A percentile compares a stretch with the other conserved stretches of the same genome.
Evolutionary conservation across 2,113 vertebrate species (phyloP).

Genomic region (Neodon shergylaensis): DNA sequence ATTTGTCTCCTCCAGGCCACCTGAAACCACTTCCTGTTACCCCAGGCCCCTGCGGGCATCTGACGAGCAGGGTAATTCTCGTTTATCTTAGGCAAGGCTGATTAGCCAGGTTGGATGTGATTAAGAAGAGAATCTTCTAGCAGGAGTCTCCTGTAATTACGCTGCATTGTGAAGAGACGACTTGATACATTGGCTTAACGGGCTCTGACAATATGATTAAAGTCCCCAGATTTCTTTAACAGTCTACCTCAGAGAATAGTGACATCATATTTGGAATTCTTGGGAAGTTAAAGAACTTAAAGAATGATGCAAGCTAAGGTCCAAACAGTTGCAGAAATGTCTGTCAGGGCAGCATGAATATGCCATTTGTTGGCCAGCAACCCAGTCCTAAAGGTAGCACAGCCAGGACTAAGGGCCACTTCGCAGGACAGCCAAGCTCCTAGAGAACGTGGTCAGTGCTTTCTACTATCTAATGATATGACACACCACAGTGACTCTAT

Average conservation of each 20-base stretch:
- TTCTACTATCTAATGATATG: rapidly evolving
- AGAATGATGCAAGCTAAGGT: background rate
- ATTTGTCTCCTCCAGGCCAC: conserved; percentile 60
- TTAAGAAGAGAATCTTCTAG: conserved; percentile 66
- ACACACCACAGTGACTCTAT: rapidly evolving
- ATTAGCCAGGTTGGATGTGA: conserved; percentile 67
- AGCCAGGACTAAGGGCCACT: rapidly evolving
- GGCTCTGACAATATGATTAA: conserved; percentile 82
- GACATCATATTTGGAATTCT: conserved; percentile 26
- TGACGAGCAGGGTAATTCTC: conserved; percentile 74
- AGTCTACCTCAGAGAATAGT: conserved; percentile 42
- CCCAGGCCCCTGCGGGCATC: conserved; percentile 69
- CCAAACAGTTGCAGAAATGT: background rate
- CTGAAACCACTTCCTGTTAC: conserved; percentile 66
- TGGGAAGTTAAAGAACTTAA: background rate
- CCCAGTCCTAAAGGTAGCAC: rapidly evolving
- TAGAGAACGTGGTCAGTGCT: rapidly evolving
- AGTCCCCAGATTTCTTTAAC: conserved; percentile 52
- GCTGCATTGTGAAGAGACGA: conserved; percentile 62
- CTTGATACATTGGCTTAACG: conserved; percentile 80
- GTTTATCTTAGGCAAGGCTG: conserved; percentile 74
- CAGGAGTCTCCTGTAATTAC: conserved; percentile 78
- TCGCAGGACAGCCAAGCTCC: too few species aligned
- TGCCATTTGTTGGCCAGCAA: rapidly evolving
- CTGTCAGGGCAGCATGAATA: rapidly evolving